phyloP scores from a whole-genome alignment of 1,140 invertebrate genomes.

The Uloborus diversus region DNA sequence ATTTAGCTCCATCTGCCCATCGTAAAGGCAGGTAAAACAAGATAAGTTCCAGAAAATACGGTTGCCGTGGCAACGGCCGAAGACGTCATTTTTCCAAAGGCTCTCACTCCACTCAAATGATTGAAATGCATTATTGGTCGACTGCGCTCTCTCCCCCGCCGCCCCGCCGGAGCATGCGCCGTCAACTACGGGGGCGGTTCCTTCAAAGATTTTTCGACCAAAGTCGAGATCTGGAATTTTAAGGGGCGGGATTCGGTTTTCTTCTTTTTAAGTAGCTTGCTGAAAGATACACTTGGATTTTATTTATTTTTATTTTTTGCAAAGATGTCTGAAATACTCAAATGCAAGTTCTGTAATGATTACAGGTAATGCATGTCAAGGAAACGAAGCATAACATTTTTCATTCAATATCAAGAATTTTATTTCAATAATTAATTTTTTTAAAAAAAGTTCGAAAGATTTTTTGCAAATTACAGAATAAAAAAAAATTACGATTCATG shows the following conservation, averaged over 20 bases:
- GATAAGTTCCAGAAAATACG: constrained; percentile 55
- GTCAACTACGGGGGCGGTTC: constrained; percentile 3
- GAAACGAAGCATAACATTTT: too few species aligned
- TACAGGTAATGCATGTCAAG: too few species aligned
- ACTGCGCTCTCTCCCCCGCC: constrained; percentile 6
- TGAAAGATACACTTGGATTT: too few species aligned
- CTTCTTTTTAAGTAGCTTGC: neutral
- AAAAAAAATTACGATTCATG: too few species aligned
- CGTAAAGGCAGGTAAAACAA: constrained; percentile 56
- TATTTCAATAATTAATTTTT: too few species aligned
- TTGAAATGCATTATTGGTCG: constrained; percentile 58
- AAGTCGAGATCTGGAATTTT: constrained; percentile 48
- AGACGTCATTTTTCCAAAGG: constrained; percentile 57
- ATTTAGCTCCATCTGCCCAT: constrained; percentile 52
- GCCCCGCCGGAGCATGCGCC: constrained; percentile 30
- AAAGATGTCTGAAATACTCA: too few species aligned
- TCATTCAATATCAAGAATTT: too few species aligned
- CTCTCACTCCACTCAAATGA: constrained; percentile 53
- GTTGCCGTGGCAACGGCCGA: constrained; percentile 44
- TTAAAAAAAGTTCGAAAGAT: too few species aligned
- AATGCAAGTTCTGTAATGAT: too few species aligned
- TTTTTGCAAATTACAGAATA: too few species aligned
- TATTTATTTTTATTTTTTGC: too few species aligned
- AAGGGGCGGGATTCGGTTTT: constrained; percentile 40
- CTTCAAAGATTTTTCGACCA: constrained; percentile 44